Conservation (phyloP, 2,113 vertebrate genomes). For the Grallaria varia region DNA sequence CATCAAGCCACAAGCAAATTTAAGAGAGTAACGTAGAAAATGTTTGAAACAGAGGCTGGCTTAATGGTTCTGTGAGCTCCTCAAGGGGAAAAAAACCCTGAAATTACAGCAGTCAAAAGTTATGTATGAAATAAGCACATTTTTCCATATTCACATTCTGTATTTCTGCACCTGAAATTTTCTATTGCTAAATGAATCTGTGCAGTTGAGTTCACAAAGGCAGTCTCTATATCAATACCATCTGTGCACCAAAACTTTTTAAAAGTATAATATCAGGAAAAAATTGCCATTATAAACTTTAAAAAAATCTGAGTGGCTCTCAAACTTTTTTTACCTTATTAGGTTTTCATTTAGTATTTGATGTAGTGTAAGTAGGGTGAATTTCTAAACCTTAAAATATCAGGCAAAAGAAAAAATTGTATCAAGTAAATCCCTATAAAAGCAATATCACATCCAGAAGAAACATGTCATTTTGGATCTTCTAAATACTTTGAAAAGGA, state of each 20-base stretch:
- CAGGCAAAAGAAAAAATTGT: conserved; percentile 18
- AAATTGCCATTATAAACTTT: not conserved
- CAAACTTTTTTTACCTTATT: conserved; percentile 20
- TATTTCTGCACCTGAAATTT: conserved; percentile 13
- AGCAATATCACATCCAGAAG: conserved; percentile 52
- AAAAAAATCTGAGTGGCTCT: not conserved
- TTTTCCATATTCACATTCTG: not conserved
- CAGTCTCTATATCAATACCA: not conserved
- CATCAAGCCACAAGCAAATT: not conserved
- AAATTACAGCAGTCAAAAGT: not conserved
- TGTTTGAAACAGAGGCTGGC: not conserved
- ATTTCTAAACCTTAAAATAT: conserved; percentile 44
- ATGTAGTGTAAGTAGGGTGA: not conserved
- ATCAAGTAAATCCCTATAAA: conserved; percentile 42
- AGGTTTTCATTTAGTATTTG: conserved; percentile 43
- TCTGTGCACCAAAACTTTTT: not conserved
- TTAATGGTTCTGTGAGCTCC: not conserved
- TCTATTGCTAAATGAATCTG: conserved; percentile 15
- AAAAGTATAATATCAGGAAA: not conserved
- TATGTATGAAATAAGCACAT: not conserved
- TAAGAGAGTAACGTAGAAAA: not conserved
- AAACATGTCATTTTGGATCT: conserved; percentile 51
- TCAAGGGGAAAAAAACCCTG: not conserved
- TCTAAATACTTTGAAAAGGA: conserved; percentile 58
- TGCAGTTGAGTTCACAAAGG: not conserved